Conservation (phyloP, 2,888 invertebrate genomes). For the Nemapogon koenigi region DNA sequence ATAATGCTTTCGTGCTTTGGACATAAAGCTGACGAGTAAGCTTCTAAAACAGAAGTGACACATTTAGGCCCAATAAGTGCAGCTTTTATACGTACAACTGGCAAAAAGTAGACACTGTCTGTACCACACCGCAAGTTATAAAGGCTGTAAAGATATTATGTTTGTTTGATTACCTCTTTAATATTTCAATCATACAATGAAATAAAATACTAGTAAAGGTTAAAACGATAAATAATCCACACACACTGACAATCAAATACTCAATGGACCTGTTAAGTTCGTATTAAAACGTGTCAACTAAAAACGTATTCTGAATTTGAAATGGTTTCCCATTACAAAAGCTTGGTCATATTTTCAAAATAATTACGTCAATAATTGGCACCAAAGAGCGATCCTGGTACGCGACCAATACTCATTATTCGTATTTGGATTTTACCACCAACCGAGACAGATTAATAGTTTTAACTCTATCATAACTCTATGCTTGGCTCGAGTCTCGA, state of each 20-base stretch:
- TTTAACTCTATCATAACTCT: constrained; percentile 59
- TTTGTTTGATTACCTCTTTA: background rate
- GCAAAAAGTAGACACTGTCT: too few relatives aligned
- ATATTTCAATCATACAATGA: background rate
- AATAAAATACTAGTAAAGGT: background rate
- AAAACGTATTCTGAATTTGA: too few relatives aligned
- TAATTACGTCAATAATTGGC: constrained; percentile 64
- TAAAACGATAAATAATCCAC: background rate
- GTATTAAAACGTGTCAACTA: constrained; percentile 33
- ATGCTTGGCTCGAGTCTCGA: constrained; percentile 32
- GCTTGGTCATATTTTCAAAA: constrained; percentile 56
- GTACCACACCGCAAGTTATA: too few relatives aligned
- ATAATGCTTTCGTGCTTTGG: too few relatives aligned
- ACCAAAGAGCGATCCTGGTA: constrained; percentile 39
- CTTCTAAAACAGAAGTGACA: too few relatives aligned
- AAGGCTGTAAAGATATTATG: too few relatives aligned
- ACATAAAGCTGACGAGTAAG: too few relatives aligned
- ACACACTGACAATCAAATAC: constrained; percentile 36
- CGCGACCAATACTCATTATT: constrained; percentile 50
- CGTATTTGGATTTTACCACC: constrained; percentile 54
- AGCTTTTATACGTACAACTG: too few relatives aligned
- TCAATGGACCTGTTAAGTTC: constrained; percentile 34
- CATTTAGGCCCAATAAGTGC: too few relatives aligned
- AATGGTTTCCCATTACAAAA: constrained; percentile 49
- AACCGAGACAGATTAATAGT: constrained; percentile 59